Base-by-base conservation (phyloP, 2,888 invertebrate genomes). In the Coenonympha glycerion region DNA sequence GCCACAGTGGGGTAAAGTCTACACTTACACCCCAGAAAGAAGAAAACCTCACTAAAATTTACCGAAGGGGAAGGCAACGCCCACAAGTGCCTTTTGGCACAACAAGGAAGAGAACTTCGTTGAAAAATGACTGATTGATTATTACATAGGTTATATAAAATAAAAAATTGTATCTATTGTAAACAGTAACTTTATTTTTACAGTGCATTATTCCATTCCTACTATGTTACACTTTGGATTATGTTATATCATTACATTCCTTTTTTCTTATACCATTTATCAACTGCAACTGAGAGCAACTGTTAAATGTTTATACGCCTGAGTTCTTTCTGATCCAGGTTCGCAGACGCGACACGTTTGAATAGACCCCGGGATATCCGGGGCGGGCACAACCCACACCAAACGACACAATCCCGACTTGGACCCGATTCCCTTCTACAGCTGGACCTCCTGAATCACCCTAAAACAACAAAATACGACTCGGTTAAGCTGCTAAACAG, bases 301-400 rank as follows among this genome's bases (percentile, higher is more conserved):
- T 24, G 15, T n/a, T 2, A 5, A 3, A 16, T 6, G n/a, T 28
- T 31, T 58, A 62, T 19, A 60, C 56, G 11, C 58, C 50, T 1
- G 61, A 36, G 5, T 48, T 55, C 1, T 26, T 9, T 37, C 45
- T 45, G 3, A 71, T 65, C 66, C 66, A 71, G 3, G 18, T 39
- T 8, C 67, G 56, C 15, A 68, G 55, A 9, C 48, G 48, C 3
- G 69, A 58, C 3, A 75, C 45, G n/a, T 63, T 67, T 5, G 67
- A 62, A 40, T 75, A 75, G 0, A 72, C 67, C 6, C 75, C 74
- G 0, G 74, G 72, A 9, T 53, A 53, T 3, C 63, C 57, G 0
- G 68, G 60, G 15, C 64, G 61, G 0, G 70, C 76, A 47, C 76
- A 76, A 4, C 74, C 74, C 1, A 52, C 28, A 0, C 75, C 75